Evolutionary conservation across 2,888 invertebrate genomes (phyloP).

Genomic region (Scaeva pyrastri): DNA sequence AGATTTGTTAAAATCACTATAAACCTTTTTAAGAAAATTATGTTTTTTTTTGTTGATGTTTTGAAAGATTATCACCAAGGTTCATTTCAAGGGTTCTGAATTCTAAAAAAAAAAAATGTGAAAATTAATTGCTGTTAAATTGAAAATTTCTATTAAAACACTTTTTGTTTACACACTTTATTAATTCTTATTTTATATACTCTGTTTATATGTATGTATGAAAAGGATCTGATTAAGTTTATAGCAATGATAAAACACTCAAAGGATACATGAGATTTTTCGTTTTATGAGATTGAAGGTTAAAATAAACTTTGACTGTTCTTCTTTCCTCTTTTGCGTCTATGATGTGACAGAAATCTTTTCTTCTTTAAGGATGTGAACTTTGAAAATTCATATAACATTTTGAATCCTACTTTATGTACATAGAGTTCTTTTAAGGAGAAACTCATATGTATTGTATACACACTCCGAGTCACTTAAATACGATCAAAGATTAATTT

Average conservation of each 20-base stretch:
- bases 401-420: not conserved
- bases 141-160: slow-evolving; percentile 14
- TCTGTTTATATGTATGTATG: not conserved
- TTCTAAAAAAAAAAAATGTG: not conserved
- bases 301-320: slow-evolving; percentile 1
- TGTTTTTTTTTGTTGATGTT: not conserved
- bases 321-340: too few species aligned
- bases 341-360: not conserved
- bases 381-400: not conserved
- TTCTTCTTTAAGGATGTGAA: not conserved
- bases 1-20: not conserved
- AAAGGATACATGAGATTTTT: not conserved
- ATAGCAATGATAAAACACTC: not conserved
- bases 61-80: too few species aligned
- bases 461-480: not conserved
- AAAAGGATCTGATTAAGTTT: not conserved
- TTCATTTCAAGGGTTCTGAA: not conserved
- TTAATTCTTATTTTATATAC: too few species aligned
- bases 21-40: not conserved
- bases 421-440: not conserved
- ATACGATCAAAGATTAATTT: not conserved
- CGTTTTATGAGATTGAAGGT: not conserved
- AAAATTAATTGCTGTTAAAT: slow-evolving; percentile 5
- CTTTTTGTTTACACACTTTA: not conserved
- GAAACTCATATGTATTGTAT: not conserved